Conservation (phyloP, 2,113 vertebrate genomes). For the Falco punctatus region DNA sequence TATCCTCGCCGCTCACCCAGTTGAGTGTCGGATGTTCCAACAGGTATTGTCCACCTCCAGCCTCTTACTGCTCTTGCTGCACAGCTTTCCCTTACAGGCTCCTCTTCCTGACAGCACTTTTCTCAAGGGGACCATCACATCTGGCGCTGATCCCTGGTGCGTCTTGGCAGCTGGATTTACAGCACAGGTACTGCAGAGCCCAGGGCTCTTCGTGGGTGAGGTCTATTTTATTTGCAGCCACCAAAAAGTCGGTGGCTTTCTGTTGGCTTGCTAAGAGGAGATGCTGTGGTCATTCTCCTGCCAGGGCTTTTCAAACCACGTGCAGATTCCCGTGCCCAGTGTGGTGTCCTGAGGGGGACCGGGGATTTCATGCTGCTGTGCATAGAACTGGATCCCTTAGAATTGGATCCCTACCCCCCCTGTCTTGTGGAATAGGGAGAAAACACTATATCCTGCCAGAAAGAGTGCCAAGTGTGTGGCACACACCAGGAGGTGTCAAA, state of each 20-base stretch:
- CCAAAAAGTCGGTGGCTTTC: neutral
- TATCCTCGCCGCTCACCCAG: neutral
- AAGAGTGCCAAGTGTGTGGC: neutral
- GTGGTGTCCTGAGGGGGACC: neutral
- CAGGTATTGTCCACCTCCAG: neutral
- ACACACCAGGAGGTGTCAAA: neutral
- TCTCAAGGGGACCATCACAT: neutral
- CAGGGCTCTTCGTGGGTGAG: neutral
- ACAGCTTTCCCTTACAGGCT: neutral
- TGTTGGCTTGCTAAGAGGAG: neutral
- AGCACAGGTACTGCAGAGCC: neutral
- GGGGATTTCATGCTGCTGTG: fast-evolving
- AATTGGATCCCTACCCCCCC: neutral
- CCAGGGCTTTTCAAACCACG: neutral
- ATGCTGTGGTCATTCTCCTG: neutral
- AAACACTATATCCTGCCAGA: neutral
- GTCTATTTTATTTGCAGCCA: neutral
- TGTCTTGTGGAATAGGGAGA: neutral
- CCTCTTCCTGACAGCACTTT: neutral
- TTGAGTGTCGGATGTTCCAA: neutral
- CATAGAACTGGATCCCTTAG: neutral
- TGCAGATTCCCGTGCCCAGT: neutral
- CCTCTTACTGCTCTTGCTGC: neutral
- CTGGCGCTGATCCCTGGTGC: fast-evolving
- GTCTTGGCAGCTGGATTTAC: neutral